Base-by-base conservation (phyloP, 2,888 invertebrate genomes). In the Synanthedon formicaeformis region DNA sequence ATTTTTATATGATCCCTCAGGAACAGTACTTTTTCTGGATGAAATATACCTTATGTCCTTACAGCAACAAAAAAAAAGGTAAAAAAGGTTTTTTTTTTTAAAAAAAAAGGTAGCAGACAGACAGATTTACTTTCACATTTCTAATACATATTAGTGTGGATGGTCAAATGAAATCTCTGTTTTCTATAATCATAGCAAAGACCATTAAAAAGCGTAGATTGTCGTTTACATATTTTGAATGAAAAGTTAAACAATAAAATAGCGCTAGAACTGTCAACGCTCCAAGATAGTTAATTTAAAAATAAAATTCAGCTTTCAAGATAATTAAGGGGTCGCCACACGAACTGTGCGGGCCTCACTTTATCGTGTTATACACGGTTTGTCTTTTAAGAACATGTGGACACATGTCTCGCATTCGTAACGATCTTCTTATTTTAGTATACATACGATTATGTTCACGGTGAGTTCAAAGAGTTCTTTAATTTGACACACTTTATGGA, bases 401-500 rank as follows among this genome's bases (percentile, higher is more conserved):
- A 81, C 81, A 82, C 78, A 81, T 83, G 84, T 83, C 80, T 72
- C 72, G 72, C 70, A 79, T 78, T 77, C 69, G 63, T 66, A 75
- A 75, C 71, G 66, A 64, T 70, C 69, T 72, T 80, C 80, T 81
- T 84, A 80, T 83, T 80, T 76, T 75, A 64, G 71, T 73, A 73
- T 73, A 75, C 69, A 73, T 73, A 75, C 69, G 75, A 78, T 78
- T 75, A 77, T 75, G 74, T 78, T 73, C 68, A 75, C 83, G 83
- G 83, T 69, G 57, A 70, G 74, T 75, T 84, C 82, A 83, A 85
- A 84, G 77, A 75, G 74, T 71, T 81, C 81, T 77, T 78, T 78
- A 82, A 83, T 84, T 81, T 80, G 82, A 81, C 81, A 81, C 81
- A 82, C 68, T 84, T 83, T 83, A 83, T 78, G 68, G 73, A 69